Conservation (phyloP, 1,140 invertebrate species). For the Anoplophora glabripennis region DNA sequence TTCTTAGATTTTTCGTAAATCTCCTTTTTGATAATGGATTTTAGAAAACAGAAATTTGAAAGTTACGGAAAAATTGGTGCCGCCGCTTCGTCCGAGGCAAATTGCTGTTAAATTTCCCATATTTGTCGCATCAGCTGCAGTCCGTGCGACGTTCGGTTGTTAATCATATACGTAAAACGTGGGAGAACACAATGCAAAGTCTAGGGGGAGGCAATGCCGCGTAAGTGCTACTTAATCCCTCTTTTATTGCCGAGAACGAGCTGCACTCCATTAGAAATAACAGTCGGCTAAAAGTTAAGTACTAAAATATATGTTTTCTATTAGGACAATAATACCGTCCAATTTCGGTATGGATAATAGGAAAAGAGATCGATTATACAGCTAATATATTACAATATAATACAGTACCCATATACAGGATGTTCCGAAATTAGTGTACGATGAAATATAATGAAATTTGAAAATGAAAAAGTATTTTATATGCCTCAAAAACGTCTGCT, state of each 20-base stretch:
- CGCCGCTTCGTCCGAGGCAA: background rate
- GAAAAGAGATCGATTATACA: too few relatives aligned
- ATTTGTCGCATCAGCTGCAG: background rate
- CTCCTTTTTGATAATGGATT: background rate
- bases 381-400: too few relatives aligned
- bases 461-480: too few relatives aligned
- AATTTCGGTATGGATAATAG: too few relatives aligned
- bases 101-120: too few relatives aligned
- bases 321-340: too few relatives aligned
- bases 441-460: too few relatives aligned
- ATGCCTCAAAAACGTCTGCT: too few relatives aligned
- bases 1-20: too few relatives aligned
- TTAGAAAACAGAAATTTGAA: background rate
- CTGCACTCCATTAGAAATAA: constrained; percentile 28
- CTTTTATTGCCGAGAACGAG: constrained; percentile 24
- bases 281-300: constrained; percentile 27
- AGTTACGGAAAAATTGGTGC: background rate
- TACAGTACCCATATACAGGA: too few relatives aligned
- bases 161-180: constrained; percentile 6
- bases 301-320: constrained; percentile 25
- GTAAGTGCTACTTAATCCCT: constrained; percentile 30
- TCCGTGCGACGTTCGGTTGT: background rate
- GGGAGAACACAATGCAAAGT: constrained; percentile 12
- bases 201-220: constrained; percentile 6
- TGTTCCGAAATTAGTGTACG: too few relatives aligned